Evolutionary conservation across 2,113 vertebrate species (phyloP).

Genomic region (Malurus cyaneus): DNA sequence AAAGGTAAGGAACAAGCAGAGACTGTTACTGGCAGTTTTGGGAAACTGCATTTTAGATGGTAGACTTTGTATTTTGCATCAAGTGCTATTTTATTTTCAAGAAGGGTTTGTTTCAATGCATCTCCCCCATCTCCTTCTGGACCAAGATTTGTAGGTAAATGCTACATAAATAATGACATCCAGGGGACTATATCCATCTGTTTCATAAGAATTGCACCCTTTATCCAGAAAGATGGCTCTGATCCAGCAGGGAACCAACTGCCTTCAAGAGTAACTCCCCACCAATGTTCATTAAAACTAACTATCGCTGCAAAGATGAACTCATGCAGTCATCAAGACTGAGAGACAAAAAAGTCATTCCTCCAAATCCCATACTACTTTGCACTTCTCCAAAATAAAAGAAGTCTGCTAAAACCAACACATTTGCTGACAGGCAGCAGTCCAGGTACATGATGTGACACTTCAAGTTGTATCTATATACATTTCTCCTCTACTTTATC

Average conservation of each 20-base stretch:
- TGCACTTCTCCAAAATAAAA: not conserved
- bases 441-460: not conserved
- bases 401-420: not conserved
- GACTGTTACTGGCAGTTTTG: not conserved
- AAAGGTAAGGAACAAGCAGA: not conserved
- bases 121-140: not conserved
- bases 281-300: fast-evolving
- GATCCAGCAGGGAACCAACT: not conserved
- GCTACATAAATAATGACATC: not conserved
- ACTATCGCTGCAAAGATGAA: not conserved
- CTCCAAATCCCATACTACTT: not conserved
- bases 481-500: not conserved
- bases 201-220: not conserved
- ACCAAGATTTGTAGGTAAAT: not conserved
- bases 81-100: not conserved
- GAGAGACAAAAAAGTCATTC: not conserved
- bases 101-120: not conserved
- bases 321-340: not conserved
- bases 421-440: not conserved
- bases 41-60: not conserved
- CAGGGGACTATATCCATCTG: not conserved
- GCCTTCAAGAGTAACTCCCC: not conserved
- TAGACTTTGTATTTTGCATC: not conserved
- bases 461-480: not conserved
- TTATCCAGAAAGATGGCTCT: not conserved